Percentiles rank a stretch among this genome's conserved stretches.
These are phyloP conservation scores for Phoxinus dragarum DNA, from an alignment of 2,797 vertebrate species.

Conservation along the genomic window DNA sequence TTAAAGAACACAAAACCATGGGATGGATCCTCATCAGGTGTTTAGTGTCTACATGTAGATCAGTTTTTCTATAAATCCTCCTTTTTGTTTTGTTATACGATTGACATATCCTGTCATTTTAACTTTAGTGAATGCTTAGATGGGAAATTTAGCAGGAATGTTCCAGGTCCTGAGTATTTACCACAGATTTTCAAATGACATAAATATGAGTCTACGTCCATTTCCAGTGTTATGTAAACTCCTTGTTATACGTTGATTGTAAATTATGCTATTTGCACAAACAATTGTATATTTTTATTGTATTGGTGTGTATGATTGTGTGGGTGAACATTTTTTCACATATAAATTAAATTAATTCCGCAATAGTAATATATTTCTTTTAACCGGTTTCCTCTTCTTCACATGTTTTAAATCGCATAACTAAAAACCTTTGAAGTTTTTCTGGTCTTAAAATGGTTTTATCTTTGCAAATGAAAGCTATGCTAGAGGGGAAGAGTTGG, in stretches of 20 bases:
- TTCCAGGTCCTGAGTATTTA: background rate
- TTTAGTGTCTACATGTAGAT: background rate
- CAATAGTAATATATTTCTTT: background rate
- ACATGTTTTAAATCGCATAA: background rate
- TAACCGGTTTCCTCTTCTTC: background rate
- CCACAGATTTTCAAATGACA: background rate
- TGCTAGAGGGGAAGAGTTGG: background rate
- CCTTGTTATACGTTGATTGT: conserved; percentile 59
- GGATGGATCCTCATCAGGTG: background rate
- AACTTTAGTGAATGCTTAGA: background rate
- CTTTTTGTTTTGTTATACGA: background rate
- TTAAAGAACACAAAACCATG: background rate
- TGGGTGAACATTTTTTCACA: conserved; percentile 31
- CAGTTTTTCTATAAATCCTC: background rate
- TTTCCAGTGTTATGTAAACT: conserved; percentile 14
- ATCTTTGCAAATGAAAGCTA: background rate
- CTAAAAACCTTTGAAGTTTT: background rate
- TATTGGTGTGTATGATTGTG: conserved; percentile 39
- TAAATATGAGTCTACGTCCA: background rate
- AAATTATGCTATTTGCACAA: conserved; percentile 73
- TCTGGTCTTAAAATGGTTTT: background rate
- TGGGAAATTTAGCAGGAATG: background rate
- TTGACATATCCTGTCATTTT: background rate
- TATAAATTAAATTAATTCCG: conserved; percentile 44
- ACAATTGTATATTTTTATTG: conserved; percentile 69